Evolutionary conservation across 2,797 vertebrate genomes (phyloP).

Genomic region (Eulemur rubriventer): DNA sequence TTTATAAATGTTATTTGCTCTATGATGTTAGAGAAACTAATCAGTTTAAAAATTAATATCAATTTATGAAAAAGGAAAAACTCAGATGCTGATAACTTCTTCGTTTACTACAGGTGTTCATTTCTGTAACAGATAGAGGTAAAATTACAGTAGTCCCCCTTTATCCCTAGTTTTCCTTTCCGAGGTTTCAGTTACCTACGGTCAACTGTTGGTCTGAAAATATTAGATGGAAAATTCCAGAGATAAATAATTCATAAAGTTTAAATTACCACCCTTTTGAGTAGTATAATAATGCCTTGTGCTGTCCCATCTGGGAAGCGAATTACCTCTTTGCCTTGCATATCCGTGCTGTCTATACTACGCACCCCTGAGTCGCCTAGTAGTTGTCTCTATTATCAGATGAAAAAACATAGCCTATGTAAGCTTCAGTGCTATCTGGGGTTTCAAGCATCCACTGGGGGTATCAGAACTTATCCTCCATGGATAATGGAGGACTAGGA

Average conservation of each 20-base stretch:
- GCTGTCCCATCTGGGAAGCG: background rate
- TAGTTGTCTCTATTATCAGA: background rate
- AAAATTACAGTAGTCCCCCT: background rate
- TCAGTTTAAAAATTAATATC: background rate
- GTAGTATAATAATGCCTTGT: background rate
- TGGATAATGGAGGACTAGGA: background rate
- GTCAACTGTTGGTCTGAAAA: background rate
- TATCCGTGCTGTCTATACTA: background rate
- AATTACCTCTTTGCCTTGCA: background rate
- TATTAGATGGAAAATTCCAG: background rate
- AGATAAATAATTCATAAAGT: background rate
- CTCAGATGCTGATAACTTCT: background rate
- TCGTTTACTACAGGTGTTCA: background rate
- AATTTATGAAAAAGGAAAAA: background rate
- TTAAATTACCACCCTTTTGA: background rate
- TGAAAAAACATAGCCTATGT: background rate
- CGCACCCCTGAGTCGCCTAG: background rate
- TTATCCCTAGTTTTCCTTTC: background rate
- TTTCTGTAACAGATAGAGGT: background rate
- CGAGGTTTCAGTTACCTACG: background rate
- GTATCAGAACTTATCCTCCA: background rate
- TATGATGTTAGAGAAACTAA: background rate
- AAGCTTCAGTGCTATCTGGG: background rate
- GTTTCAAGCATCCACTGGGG: background rate
- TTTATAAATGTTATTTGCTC: background rate